A percentile compares a stretch with the other conserved stretches of the same genome.
phyloP scores from a whole-genome alignment of 2,888 invertebrate genomes.

The Esperia sulphurella region DNA sequence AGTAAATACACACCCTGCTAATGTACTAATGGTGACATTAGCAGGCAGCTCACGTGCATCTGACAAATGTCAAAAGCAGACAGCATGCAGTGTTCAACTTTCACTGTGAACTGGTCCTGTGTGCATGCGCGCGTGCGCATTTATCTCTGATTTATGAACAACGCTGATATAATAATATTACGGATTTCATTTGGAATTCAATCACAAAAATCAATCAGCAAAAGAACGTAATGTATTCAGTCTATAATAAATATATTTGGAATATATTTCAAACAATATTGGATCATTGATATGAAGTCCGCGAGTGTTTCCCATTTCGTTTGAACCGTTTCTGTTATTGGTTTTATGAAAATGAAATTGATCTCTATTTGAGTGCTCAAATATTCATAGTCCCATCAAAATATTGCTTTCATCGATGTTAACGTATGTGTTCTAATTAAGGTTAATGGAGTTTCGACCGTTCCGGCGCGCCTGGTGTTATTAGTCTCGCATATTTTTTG shows the following conservation, averaged over 20 bases:
- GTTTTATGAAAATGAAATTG: background rate
- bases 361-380: background rate
- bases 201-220: background rate
- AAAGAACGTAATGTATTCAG: too few species aligned
- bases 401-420: background rate
- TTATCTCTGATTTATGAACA: background rate
- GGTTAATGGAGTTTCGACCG: conserved; percentile 25
- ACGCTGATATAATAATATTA: too few species aligned
- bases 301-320: background rate
- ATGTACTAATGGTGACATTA: conserved; percentile 24
- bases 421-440: conserved; percentile 16
- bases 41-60: conserved; percentile 37
- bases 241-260: too few species aligned
- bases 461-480: conserved; percentile 1
- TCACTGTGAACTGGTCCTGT: conserved; percentile 43
- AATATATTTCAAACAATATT: background rate
- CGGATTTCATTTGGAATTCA: background rate
- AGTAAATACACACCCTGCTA: conserved; percentile 1
- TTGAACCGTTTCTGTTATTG: background rate
- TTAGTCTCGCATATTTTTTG: background rate
- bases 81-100: conserved; percentile 42
- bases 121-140: conserved; percentile 1
- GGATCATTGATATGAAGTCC: background rate
- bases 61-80: conserved; percentile 45
- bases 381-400: background rate